Evolutionary conservation across 2,113 vertebrate genomes (phyloP).

Genomic region (Spea multiplicata): DNA sequence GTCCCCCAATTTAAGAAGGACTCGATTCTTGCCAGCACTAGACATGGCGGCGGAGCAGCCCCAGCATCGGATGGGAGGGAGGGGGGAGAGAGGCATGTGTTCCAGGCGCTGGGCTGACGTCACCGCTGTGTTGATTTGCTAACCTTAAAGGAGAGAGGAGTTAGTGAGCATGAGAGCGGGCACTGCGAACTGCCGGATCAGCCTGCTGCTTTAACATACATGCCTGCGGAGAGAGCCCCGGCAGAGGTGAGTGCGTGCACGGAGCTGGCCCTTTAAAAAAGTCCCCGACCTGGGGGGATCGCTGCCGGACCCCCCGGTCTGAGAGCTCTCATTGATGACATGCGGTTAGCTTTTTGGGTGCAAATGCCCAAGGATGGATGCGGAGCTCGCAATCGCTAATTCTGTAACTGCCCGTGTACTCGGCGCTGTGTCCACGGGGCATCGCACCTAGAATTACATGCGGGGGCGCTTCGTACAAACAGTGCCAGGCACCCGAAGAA

Average conservation of each 20-base stretch:
- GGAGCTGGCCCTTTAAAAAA: neutral
- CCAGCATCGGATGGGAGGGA: constrained; percentile 60
- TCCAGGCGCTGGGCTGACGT: constrained; percentile 76
- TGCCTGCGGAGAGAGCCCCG: constrained; percentile 49
- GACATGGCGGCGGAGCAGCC: constrained; percentile 79
- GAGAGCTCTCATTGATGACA: constrained; percentile 31
- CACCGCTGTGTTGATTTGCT: constrained; percentile 88
- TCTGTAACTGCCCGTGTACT: no score
- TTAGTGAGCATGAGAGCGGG: constrained; percentile 86
- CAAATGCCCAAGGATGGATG: neutral
- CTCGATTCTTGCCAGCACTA: constrained; percentile 59
- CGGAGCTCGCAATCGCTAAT: no score
- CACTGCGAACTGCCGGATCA: constrained; percentile 82
- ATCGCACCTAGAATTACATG: no score
- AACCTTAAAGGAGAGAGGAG: constrained; percentile 79
- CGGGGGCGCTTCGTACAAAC: no score
- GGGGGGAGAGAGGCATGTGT: constrained; percentile 64
- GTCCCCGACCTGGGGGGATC: neutral
- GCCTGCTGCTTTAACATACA: constrained; percentile 67
- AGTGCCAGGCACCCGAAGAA: no score
- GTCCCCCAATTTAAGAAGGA: neutral
- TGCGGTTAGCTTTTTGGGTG: constrained; percentile 17
- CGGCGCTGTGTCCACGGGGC: no score
- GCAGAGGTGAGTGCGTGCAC: constrained; percentile 53
- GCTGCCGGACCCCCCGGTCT: neutral